Conservation (phyloP, 1,140 invertebrate species). For the Tetramorium parvispinum region DNA sequence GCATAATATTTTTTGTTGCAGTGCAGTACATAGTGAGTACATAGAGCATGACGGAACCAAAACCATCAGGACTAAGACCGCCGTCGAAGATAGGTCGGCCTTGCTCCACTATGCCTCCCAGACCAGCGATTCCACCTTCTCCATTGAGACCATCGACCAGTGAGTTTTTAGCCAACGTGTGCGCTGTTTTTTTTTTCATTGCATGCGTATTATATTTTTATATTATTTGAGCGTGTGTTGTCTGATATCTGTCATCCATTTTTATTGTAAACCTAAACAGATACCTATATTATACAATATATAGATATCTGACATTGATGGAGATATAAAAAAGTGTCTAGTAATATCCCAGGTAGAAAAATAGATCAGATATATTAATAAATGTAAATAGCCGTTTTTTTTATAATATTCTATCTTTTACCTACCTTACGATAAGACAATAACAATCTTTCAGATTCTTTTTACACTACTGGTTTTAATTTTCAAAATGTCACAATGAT, state of each 20-base stretch:
- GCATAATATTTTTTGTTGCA: slow-evolving; percentile 55
- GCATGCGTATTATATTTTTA: slow-evolving; percentile 10
- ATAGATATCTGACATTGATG: background rate
- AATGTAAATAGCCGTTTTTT: background rate
- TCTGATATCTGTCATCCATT: background rate
- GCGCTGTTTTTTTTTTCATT: background rate
- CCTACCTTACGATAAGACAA: background rate
- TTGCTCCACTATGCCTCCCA: slow-evolving; percentile 86
- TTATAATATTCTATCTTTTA: background rate
- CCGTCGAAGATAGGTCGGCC: slow-evolving; percentile 88
- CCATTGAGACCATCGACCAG: slow-evolving; percentile 84
- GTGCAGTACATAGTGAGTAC: slow-evolving; percentile 59
- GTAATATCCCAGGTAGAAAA: background rate
- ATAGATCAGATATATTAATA: background rate
- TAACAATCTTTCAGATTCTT: background rate
- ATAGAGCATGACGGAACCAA: slow-evolving; percentile 75
- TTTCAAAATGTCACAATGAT: background rate
- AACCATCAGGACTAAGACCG: slow-evolving; percentile 86
- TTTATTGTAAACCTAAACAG: background rate
- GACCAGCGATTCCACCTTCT: slow-evolving; percentile 87
- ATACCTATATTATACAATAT: background rate
- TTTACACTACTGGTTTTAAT: background rate
- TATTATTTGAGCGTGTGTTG: background rate
- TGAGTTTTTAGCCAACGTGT: slow-evolving; percentile 68
- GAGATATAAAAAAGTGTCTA: background rate